Evolutionary conservation across 2,888 invertebrate species (phyloP).

Genomic region (Sisyra terminalis): DNA sequence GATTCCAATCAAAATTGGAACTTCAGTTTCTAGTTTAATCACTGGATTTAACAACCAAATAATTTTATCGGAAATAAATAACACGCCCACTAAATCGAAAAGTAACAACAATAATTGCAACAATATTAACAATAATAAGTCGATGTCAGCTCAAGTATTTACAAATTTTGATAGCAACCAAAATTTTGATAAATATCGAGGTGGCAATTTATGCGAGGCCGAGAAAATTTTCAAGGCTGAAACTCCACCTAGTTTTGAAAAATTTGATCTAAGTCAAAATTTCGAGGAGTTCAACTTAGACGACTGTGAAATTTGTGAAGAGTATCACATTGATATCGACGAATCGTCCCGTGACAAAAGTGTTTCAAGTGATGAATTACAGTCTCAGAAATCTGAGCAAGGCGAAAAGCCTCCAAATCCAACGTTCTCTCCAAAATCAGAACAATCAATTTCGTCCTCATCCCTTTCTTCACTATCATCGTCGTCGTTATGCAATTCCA

Average conservation of each 20-base stretch:
- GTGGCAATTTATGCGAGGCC: conserved; percentile 8
- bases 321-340: conserved; percentile 5
- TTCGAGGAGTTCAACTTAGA: conserved; percentile 68
- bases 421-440: too few species aligned
- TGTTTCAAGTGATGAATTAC: background rate
- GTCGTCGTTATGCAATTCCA: too few species aligned
- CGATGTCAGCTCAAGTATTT: conserved; percentile 16
- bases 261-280: conserved; percentile 55
- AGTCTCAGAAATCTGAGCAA: too few species aligned
- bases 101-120: background rate
- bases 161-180: conserved; percentile 25
- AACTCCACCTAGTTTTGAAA: conserved; percentile 26
- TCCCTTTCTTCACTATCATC: too few species aligned
- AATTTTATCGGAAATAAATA: conserved; percentile 38
- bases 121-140: background rate
- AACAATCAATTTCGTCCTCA: too few species aligned
- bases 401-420: too few species aligned
- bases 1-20: conserved; percentile 41
- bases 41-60: conserved; percentile 26
- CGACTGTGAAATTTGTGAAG: conserved; percentile 39
- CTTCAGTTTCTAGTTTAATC: conserved; percentile 38
- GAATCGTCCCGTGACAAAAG: background rate
- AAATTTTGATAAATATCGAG: conserved; percentile 22
- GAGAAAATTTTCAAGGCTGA: conserved; percentile 10
- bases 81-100: conserved; percentile 13